These are phyloP conservation scores for Anticlea derivata DNA, from an alignment of 2,888 invertebrate genomes.

Conservation along the genomic window DNA sequence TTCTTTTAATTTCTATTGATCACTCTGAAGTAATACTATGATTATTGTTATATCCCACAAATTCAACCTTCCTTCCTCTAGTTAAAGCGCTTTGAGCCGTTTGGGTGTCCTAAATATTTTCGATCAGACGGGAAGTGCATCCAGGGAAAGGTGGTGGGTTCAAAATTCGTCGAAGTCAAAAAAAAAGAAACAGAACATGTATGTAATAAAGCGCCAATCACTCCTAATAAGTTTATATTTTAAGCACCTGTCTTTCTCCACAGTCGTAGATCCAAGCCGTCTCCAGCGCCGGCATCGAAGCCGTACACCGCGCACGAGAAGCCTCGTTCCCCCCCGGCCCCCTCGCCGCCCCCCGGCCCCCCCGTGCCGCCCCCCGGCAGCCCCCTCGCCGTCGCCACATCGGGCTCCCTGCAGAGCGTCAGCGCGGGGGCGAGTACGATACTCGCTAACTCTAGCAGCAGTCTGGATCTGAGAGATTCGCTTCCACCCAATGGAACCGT, in stretches of 20 bases:
- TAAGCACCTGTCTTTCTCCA: neutral
- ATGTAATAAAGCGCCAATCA: too few species aligned
- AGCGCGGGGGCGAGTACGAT: slow-evolving; percentile 85
- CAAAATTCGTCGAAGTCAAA: too few species aligned
- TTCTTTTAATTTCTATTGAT: too few species aligned
- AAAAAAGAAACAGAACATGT: too few species aligned
- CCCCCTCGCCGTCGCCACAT: slow-evolving; percentile 31
- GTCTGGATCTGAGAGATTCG: slow-evolving; percentile 58
- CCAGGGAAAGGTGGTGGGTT: too few species aligned
- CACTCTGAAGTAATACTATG: too few species aligned
- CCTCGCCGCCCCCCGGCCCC: slow-evolving; percentile 19
- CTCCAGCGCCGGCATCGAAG: slow-evolving; percentile 42
- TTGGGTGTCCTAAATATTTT: too few species aligned
- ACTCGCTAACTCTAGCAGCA: slow-evolving; percentile 80
- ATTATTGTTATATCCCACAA: too few species aligned
- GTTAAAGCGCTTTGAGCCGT: too few species aligned
- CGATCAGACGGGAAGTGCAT: too few species aligned
- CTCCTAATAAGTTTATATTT: neutral
- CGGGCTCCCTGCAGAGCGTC: slow-evolving; percentile 81
- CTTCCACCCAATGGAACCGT: slow-evolving; percentile 17
- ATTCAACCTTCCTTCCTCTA: too few species aligned
- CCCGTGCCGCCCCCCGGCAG: slow-evolving; percentile 17
- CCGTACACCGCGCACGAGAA: slow-evolving; percentile 51
- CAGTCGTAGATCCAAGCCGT: slow-evolving; percentile 49
- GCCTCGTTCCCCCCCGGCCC: slow-evolving; percentile 32